These are phyloP conservation scores for Drosophila sordidula DNA, from an alignment of 2,888 invertebrate species.

Conservation along the genomic window DNA sequence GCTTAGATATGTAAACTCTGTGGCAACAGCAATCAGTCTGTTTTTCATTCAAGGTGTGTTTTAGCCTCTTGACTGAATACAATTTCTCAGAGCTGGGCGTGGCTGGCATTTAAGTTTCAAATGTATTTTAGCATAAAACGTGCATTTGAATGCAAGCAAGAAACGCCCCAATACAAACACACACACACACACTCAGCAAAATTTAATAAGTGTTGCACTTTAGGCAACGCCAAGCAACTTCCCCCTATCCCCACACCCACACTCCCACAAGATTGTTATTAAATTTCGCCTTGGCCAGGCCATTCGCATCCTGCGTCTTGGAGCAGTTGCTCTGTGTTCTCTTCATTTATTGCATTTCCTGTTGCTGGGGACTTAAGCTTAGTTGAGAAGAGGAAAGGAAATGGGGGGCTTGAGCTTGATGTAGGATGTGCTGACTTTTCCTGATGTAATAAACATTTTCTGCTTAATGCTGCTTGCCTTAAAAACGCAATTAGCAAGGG, in stretches of 20 bases:
- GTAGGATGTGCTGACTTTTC: constrained; percentile 20
- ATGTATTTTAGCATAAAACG: constrained; percentile 46
- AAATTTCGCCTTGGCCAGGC: constrained; percentile 41
- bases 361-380: constrained; percentile 10
- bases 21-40: constrained; percentile 6
- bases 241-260: not conserved
- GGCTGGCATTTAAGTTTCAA: constrained; percentile 59
- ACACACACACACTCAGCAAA: constrained; percentile 27
- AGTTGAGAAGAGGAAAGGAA: not conserved
- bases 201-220: constrained; percentile 40
- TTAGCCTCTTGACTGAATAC: constrained; percentile 13
- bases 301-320: constrained; percentile 29
- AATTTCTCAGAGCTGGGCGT: constrained; percentile 41
- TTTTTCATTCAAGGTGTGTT: constrained; percentile 45
- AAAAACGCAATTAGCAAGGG: constrained; percentile 36
- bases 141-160: constrained; percentile 29
- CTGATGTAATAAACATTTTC: constrained; percentile 36
- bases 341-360: constrained; percentile 67
- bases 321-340: constrained; percentile 25
- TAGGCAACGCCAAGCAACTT: constrained; percentile 30
- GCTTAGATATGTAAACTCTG: not conserved
- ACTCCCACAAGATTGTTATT: constrained; percentile 39
- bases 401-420: not conserved
- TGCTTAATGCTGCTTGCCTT: constrained; percentile 24
- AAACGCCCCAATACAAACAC: constrained; percentile 15